These are phyloP conservation scores for Trinorchestia longiramus DNA, from an alignment of 1,140 invertebrate genomes.

Conservation along the genomic window DNA sequence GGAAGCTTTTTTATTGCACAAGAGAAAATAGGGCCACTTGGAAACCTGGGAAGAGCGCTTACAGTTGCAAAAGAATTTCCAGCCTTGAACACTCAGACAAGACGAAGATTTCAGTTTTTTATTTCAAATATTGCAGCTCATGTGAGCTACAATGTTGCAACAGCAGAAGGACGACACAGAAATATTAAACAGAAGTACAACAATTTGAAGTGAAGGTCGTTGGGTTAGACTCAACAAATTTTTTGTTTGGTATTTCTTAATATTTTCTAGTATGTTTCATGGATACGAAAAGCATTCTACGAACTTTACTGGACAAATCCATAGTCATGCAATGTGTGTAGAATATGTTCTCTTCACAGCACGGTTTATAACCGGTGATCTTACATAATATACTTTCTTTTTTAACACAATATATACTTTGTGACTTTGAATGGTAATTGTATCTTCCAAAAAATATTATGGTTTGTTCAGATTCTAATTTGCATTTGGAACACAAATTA, in stretches of 20 bases:
- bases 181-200: not conserved
- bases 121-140: not conserved
- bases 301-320: not conserved
- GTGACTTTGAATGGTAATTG: too few relatives aligned
- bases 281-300: too few relatives aligned
- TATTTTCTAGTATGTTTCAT: too few relatives aligned
- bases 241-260: not conserved
- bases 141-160: not conserved
- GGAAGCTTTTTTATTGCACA: not conserved
- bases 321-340: not conserved
- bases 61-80: not conserved
- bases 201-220: not conserved
- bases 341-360: not conserved
- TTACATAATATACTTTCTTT: too few relatives aligned
- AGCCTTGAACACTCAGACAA: not conserved
- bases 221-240: not conserved
- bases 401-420: too few relatives aligned
- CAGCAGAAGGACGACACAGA: not conserved
- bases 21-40: not conserved
- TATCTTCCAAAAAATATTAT: too few relatives aligned
- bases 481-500: too few relatives aligned
- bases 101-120: not conserved
- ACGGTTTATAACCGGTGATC: too few relatives aligned
- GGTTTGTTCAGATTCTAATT: too few relatives aligned
- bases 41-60: not conserved